These are phyloP conservation scores for Chiloscyllium plagiosum DNA, from an alignment of 2,113 vertebrate genomes.

Conservation along the genomic window DNA sequence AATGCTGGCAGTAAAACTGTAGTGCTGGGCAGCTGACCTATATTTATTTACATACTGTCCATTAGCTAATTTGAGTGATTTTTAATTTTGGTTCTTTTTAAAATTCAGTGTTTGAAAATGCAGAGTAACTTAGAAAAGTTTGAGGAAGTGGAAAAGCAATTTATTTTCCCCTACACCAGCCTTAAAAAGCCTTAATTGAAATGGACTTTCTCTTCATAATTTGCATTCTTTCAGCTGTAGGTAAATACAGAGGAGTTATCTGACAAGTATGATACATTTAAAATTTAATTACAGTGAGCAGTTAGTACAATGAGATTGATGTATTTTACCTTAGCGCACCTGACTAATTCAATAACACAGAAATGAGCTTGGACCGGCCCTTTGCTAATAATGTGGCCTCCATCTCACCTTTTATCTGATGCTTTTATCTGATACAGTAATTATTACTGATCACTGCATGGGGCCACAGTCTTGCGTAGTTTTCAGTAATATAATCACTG, in stretches of 20 bases:
- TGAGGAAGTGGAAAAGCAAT: not conserved
- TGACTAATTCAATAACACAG: slow-evolving; percentile 8
- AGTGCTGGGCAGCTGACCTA: not conserved
- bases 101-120: not conserved
- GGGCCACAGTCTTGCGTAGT: not conserved
- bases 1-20: not conserved
- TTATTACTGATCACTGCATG: not conserved
- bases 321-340: not conserved
- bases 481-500: slow-evolving; percentile 28
- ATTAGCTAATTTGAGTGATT: not conserved
- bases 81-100: not conserved
- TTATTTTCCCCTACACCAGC: not conserved
- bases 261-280: not conserved
- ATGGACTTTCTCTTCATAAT: not conserved
- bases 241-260: not conserved
- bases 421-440: not conserved
- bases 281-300: slow-evolving; percentile 16
- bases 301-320: not conserved
- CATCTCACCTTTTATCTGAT: not conserved
- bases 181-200: not conserved
- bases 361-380: not conserved
- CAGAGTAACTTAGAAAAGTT: not conserved
- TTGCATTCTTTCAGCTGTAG: slow-evolving; percentile 8
- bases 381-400: not conserved
- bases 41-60: not conserved